These are phyloP conservation scores for Malurus leucopterus DNA, from an alignment of 2,797 vertebrate species.

Conservation along the genomic window DNA sequence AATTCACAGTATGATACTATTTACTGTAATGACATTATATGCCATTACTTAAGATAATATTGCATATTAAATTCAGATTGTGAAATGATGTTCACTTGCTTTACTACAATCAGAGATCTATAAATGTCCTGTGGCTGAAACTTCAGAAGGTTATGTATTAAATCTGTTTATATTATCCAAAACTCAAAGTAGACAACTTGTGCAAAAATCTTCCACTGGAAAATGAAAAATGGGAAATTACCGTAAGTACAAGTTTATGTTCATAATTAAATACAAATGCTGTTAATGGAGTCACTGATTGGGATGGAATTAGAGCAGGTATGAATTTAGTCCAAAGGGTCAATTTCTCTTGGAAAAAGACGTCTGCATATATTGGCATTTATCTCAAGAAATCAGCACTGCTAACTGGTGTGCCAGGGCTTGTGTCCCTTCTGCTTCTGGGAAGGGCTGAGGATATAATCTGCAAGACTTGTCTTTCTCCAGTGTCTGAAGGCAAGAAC, in stretches of 20 bases:
- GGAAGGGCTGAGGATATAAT: not conserved
- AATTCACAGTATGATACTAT: conserved; percentile 27
- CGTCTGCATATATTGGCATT: not conserved
- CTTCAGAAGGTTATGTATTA: conserved; percentile 21
- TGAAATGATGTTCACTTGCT: conserved; percentile 41
- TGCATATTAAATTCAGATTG: conserved; percentile 37
- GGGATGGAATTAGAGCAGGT: not conserved
- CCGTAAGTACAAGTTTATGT: not conserved
- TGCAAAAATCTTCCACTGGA: conserved; percentile 6
- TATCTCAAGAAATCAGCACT: not conserved
- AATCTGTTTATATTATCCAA: not conserved
- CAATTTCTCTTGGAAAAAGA: not conserved
- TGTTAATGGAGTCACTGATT: not conserved
- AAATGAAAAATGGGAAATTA: conserved; percentile 36
- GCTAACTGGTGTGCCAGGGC: not conserved
- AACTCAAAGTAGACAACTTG: conserved; percentile 11
- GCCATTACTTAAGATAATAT: conserved; percentile 48
- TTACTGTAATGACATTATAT: conserved; percentile 31
- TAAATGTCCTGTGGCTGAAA: conserved; percentile 39
- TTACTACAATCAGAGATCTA: conserved; percentile 39
- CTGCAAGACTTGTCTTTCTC: not conserved
- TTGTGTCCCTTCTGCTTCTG: not conserved
- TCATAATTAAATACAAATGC: conserved; percentile 22
- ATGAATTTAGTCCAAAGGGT: not conserved
- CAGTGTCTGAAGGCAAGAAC: not conserved